Percentiles rank a stretch among this genome's conserved stretches.
Evolutionary conservation across 2,888 invertebrate species (phyloP).

Genomic region (Exephanes ischioxanthus): DNA sequence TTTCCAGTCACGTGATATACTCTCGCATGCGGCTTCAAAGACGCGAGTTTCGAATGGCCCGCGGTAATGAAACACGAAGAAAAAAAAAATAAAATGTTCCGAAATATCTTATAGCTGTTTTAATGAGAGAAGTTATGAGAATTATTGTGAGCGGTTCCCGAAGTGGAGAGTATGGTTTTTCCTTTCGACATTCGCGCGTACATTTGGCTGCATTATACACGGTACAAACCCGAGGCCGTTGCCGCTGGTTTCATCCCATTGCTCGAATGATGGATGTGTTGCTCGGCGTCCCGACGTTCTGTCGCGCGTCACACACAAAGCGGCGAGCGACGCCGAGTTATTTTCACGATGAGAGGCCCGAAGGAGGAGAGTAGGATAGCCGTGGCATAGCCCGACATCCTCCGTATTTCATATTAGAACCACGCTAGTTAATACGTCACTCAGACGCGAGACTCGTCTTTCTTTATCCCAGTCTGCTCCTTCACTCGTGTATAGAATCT

Average conservation of each 20-base stretch:
- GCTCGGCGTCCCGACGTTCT: constrained; percentile 77
- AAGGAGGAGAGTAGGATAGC: constrained; percentile 49
- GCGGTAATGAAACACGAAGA: constrained; percentile 37
- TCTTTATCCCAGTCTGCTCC: constrained; percentile 37
- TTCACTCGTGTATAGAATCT: constrained; percentile 37
- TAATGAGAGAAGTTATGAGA: neutral
- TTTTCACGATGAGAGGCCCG: constrained; percentile 75
- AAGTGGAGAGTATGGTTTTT: constrained; percentile 1
- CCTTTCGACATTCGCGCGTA: constrained; percentile 4
- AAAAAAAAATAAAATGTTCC: constrained; percentile 9
- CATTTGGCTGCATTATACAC: constrained; percentile 3
- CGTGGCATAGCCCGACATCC: constrained; percentile 63
- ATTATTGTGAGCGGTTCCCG: neutral
- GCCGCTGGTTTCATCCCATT: constrained; percentile 73
- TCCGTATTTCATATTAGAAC: constrained; percentile 75
- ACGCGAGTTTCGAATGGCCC: constrained; percentile 33
- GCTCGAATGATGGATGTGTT: constrained; percentile 80
- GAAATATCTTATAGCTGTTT: constrained; percentile 40
- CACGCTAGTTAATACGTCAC: constrained; percentile 73
- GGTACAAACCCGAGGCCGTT: constrained; percentile 1
- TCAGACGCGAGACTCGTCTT: constrained; percentile 65
- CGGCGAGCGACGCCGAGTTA: constrained; percentile 76
- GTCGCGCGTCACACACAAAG: constrained; percentile 80
- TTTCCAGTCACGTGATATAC: constrained; percentile 23
- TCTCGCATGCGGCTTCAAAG: constrained; percentile 45